Evolutionary conservation across 1,140 invertebrate species (phyloP).

Genomic region (Cydia strobilella): DNA sequence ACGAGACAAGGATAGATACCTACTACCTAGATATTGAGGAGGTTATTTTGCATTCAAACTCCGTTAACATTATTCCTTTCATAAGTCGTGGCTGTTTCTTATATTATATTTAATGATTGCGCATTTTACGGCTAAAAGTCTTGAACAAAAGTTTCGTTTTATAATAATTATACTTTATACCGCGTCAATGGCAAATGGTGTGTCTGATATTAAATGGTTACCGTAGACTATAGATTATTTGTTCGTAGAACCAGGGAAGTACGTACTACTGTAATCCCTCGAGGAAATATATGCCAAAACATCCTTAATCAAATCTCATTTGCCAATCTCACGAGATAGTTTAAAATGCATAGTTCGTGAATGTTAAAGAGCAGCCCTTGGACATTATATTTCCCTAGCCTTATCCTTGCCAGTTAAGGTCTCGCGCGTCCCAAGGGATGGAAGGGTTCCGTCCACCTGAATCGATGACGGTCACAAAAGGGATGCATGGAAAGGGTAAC

Average conservation of each 20-base stretch:
- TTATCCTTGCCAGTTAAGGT: neutral
- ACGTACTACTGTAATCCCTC: neutral
- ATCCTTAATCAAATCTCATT: constrained; percentile 17
- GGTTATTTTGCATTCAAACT: neutral
- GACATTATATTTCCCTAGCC: constrained; percentile 13
- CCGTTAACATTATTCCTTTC: neutral
- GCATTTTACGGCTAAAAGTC: too few relatives aligned
- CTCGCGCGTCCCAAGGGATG: constrained; percentile 10
- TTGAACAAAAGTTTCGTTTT: too few relatives aligned
- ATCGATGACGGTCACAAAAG: constrained; percentile 27
- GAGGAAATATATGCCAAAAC: neutral
- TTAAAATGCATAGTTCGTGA: constrained; percentile 21
- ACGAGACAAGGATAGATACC: neutral
- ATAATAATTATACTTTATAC: too few relatives aligned
- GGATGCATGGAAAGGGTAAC: neutral
- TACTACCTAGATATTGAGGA: neutral
- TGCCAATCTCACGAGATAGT: constrained; percentile 17
- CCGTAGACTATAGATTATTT: too few relatives aligned
- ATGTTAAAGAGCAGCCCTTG: constrained; percentile 10
- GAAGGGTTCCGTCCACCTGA: constrained; percentile 14
- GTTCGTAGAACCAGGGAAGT: too few relatives aligned
- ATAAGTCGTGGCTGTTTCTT: too few relatives aligned
- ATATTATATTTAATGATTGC: too few relatives aligned
- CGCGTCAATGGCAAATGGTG: too few relatives aligned
- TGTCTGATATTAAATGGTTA: too few relatives aligned